Conservation (phyloP, 2,888 invertebrate species). For the Drosophila percnosoma region DNA sequence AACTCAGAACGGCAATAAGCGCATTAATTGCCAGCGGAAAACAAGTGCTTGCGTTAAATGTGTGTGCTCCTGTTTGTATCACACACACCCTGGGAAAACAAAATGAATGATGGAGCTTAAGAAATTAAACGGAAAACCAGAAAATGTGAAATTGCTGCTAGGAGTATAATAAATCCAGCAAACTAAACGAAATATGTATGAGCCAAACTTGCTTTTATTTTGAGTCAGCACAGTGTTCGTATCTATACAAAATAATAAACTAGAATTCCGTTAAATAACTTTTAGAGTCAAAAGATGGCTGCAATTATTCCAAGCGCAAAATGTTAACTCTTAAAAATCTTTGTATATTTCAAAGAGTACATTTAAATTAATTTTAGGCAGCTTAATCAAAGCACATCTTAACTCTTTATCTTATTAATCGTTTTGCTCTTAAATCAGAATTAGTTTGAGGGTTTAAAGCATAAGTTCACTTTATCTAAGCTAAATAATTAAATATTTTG, state of each 20-base stretch:
- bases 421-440: neutral
- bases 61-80: neutral
- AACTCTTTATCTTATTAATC: too few relatives aligned
- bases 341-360: neutral
- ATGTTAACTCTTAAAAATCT: neutral
- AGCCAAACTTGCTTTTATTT: neutral
- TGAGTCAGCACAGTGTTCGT: too few relatives aligned
- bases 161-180: neutral
- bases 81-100: constrained; percentile 17
- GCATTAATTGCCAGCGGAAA: constrained; percentile 65
- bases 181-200: neutral
- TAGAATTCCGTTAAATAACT: neutral
- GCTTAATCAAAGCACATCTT: neutral
- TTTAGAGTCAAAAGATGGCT: too few relatives aligned
- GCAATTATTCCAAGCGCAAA: neutral
- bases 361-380: neutral
- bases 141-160: neutral
- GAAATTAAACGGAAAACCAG: neutral
- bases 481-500: neutral
- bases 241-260: neutral
- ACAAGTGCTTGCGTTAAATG: constrained; percentile 12
- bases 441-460: neutral
- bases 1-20: constrained; percentile 67
- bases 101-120: neutral
- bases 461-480: neutral